A percentile compares a stretch with the other conserved stretches of the same genome.
Conservation (phyloP, 2,113 vertebrate species). For the Chloebia gouldiae region DNA sequence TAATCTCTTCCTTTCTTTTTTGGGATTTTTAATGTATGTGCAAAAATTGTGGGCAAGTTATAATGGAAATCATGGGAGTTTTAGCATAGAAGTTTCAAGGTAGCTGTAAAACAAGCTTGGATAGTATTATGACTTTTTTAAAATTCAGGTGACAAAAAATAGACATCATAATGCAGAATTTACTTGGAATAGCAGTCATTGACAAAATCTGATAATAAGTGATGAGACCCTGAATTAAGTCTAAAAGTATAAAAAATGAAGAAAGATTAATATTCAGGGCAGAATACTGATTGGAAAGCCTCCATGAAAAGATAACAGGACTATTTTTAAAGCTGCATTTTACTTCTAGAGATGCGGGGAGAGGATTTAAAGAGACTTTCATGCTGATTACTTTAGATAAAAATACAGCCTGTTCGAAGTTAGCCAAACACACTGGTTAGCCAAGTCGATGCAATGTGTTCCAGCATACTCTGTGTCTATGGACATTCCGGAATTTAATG, state of each 20-base stretch:
- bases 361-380: slow-evolving; percentile 61
- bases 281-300: slow-evolving; percentile 59
- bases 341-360: slow-evolving; percentile 52
- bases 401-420: slow-evolving; percentile 63
- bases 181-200: background rate
- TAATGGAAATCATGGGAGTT: background rate
- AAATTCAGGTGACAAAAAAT: background rate
- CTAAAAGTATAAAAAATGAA: slow-evolving; percentile 50
- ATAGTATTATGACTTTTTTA: background rate
- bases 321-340: slow-evolving; percentile 69
- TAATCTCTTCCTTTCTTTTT: background rate
- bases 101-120: background rate
- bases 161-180: slow-evolving; percentile 2
- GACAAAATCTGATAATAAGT: slow-evolving; percentile 9
- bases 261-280: slow-evolving; percentile 50
- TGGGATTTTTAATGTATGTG: background rate
- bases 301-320: slow-evolving; percentile 57
- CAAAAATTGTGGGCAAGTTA: background rate
- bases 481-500: slow-evolving; percentile 64
- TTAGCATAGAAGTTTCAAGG: background rate
- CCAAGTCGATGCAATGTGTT: slow-evolving; percentile 65
- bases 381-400: slow-evolving; percentile 69
- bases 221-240: slow-evolving; percentile 44
- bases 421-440: slow-evolving; percentile 19
- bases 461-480: slow-evolving; percentile 33